Conservation (phyloP, 92 coral and sea anemone species). For the Zoanthus solanderi region DNA sequence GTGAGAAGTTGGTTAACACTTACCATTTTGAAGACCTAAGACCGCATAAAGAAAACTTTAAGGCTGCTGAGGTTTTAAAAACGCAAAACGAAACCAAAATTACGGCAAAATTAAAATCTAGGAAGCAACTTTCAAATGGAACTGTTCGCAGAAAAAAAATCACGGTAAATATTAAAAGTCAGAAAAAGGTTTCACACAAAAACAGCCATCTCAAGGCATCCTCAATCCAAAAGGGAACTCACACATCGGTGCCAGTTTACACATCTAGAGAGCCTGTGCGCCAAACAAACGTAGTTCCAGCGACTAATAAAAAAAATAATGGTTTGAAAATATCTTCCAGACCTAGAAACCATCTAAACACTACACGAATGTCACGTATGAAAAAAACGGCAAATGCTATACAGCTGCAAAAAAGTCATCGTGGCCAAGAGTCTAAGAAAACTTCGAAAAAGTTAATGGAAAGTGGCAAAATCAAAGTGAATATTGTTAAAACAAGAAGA, state of each 20-base stretch:
- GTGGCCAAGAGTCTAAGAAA: background rate
- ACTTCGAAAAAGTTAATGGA: background rate
- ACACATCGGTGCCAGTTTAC: background rate
- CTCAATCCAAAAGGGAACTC: background rate
- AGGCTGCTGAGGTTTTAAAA: background rate
- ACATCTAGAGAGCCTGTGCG: background rate
- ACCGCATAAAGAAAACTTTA: conserved; percentile 15
- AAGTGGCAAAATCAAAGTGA: background rate
- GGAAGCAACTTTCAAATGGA: background rate
- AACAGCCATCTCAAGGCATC: background rate
- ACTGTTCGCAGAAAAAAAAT: background rate
- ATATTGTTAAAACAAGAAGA: background rate
- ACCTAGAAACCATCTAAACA: background rate
- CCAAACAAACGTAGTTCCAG: background rate
- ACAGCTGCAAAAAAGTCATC: background rate
- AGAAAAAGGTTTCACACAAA: background rate
- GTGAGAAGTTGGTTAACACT: background rate
- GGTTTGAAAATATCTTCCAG: background rate
- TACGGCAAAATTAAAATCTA: background rate
- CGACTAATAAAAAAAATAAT: background rate
- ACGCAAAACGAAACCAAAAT: background rate
- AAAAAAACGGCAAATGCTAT: background rate
- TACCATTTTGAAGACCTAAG: conserved; percentile 19
- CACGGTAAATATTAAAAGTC: background rate
- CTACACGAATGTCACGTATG: background rate